Percentiles rank a stretch among this genome's conserved stretches.
phyloP scores from a whole-genome alignment of 2,797 vertebrate species.

The Silurus lanzhouensis region DNA sequence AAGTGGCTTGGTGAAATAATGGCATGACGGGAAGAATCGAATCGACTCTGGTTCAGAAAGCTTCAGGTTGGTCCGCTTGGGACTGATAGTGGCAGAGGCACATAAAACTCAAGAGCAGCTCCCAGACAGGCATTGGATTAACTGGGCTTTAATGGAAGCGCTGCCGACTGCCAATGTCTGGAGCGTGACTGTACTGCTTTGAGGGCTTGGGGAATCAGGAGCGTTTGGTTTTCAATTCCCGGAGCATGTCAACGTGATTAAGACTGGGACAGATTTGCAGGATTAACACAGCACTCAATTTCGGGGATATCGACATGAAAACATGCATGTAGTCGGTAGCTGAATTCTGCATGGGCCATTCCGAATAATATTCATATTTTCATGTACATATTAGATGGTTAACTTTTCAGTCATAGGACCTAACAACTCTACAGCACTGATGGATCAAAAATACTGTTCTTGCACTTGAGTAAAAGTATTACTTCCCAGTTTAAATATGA shows the following conservation, averaged over 20 bases:
- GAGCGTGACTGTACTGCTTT: neutral
- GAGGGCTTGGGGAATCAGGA: neutral
- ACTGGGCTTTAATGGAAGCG: constrained; percentile 6
- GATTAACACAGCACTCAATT: neutral
- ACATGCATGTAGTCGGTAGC: neutral
- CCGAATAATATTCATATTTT: neutral
- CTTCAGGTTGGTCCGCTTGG: constrained; percentile 1
- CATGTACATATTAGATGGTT: neutral
- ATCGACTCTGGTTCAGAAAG: constrained; percentile 26
- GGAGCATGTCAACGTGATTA: neutral
- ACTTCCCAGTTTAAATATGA: no score
- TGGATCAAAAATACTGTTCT: no score
- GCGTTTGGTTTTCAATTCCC: constrained; percentile 2
- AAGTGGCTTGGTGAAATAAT: constrained; percentile 43
- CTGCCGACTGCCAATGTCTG: constrained; percentile 6
- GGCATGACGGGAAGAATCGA: constrained; percentile 18
- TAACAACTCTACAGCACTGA: neutral
- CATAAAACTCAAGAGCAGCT: constrained; percentile 13
- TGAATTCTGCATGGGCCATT: no score
- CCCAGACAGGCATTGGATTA: constrained; percentile 33
- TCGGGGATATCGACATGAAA: neutral
- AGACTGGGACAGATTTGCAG: neutral
- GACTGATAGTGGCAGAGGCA: constrained; percentile 10
- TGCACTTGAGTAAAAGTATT: no score
- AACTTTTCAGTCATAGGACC: neutral